These are phyloP conservation scores for Acestrorhynchus altus DNA, from an alignment of 2,797 vertebrate species.

Conservation along the genomic window DNA sequence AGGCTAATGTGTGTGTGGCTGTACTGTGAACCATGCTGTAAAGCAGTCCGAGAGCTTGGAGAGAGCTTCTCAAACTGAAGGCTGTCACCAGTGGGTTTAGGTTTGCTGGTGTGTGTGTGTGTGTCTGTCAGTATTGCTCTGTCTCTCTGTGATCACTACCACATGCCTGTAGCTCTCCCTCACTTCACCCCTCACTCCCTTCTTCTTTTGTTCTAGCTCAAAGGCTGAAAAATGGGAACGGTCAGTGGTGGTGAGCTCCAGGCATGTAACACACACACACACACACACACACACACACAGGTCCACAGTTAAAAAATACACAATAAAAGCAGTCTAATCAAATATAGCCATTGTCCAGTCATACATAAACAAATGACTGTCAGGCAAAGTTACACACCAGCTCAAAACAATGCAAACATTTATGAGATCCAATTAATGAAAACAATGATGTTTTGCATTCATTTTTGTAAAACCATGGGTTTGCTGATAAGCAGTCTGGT, in stretches of 20 bases:
- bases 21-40: neutral
- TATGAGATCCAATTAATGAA: too few species aligned
- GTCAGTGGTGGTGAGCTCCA: neutral
- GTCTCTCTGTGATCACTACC: conserved; percentile 30
- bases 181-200: conserved; percentile 33
- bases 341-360: too few species aligned
- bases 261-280: conserved; percentile 12
- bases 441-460: too few species aligned
- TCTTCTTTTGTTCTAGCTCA: conserved; percentile 40
- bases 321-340: too few species aligned
- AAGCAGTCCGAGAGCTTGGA: neutral
- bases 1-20: neutral
- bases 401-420: too few species aligned
- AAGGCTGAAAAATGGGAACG: conserved; percentile 14
- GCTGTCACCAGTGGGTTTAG: neutral
- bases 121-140: neutral
- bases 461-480: too few species aligned
- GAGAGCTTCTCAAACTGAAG: neutral
- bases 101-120: neutral
- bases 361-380: too few species aligned
- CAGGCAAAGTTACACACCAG: too few species aligned
- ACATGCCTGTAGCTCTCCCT: conserved; percentile 15
- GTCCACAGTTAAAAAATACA: too few species aligned
- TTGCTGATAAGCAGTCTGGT: too few species aligned
- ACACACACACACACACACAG: conserved; percentile 16